A percentile compares a stretch with the other conserved stretches of the same genome.
Conservation (phyloP, 2,888 invertebrate species). For the Troglohyphantes excavatus region DNA sequence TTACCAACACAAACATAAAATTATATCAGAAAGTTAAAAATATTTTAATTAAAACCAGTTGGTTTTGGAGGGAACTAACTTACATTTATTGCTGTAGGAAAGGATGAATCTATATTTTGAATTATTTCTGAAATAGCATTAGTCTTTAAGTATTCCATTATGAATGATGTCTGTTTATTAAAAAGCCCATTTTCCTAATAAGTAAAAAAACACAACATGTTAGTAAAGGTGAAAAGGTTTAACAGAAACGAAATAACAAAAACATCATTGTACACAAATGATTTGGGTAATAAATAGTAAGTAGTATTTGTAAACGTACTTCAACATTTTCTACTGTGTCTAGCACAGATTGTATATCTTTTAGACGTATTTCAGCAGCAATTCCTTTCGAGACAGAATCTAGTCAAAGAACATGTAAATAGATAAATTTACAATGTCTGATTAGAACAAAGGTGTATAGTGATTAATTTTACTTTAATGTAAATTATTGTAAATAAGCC, state of each 20-base stretch:
- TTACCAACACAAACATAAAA: neutral
- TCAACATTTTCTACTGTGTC: constrained; percentile 48
- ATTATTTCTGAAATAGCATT: constrained; percentile 1
- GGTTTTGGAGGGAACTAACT: too few species aligned
- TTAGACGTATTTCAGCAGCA: constrained; percentile 26
- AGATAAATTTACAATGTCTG: too few species aligned
- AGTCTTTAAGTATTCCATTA: constrained; percentile 45
- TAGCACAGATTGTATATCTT: constrained; percentile 64
- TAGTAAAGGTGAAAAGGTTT: too few species aligned
- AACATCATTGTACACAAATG: too few species aligned
- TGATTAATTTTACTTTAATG: too few species aligned
- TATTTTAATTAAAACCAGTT: too few species aligned
- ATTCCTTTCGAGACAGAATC: constrained; percentile 14
- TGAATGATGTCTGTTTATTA: constrained; percentile 20
- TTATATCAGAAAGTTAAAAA: too few species aligned
- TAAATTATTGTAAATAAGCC: too few species aligned
- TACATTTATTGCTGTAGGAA: constrained; percentile 16
- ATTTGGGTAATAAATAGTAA: neutral
- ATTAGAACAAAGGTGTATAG: too few species aligned
- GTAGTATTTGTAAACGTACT: neutral
- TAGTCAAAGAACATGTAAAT: neutral
- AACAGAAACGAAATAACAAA: too few species aligned
- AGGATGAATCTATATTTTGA: neutral
- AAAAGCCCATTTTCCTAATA: constrained; percentile 48
- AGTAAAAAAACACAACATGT: neutral